A percentile compares a stretch with the other conserved stretches of the same genome.
Conservation (phyloP, 1,140 invertebrate species). For the Pseudachorutes palmiensis region DNA sequence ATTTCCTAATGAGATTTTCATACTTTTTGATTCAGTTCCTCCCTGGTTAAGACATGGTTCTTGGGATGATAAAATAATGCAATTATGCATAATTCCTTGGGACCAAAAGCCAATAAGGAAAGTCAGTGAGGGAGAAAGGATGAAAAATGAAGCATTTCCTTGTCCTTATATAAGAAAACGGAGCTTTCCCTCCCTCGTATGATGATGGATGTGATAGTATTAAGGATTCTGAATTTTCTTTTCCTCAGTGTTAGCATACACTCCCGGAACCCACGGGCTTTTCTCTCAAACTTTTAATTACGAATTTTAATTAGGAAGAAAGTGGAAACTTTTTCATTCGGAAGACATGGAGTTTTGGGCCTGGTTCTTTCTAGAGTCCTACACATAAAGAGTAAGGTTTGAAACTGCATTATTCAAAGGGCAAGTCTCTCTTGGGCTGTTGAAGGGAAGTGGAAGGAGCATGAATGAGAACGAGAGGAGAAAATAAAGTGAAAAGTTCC, state of each 20-base stretch:
- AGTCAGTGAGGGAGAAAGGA: neutral
- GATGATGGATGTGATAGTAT: constrained; percentile 5
- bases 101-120: neutral
- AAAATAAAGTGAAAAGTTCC: neutral
- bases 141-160: neutral
- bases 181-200: constrained; percentile 1
- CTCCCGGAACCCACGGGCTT: neutral
- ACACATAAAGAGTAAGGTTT: neutral
- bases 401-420: constrained; percentile 4
- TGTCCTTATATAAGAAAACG: neutral
- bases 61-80: constrained; percentile 3
- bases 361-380: too few species aligned
- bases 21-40: too few species aligned
- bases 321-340: constrained; percentile 2
- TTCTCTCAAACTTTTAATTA: constrained; percentile 37
- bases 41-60: too few species aligned
- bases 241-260: neutral
- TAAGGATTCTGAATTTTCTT: neutral
- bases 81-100: neutral
- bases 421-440: neutral
- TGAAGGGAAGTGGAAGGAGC: neutral
- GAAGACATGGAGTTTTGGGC: neutral
- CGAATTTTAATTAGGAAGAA: constrained; percentile 39
- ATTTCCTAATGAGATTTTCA: too few species aligned
- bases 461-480: neutral